Evolutionary conservation across 37 sponge, comb jelly and placozoan species (phyloP), one percentile per base, ranked within the genome.

Genomic region (Bolinopsis microptera): DNA sequence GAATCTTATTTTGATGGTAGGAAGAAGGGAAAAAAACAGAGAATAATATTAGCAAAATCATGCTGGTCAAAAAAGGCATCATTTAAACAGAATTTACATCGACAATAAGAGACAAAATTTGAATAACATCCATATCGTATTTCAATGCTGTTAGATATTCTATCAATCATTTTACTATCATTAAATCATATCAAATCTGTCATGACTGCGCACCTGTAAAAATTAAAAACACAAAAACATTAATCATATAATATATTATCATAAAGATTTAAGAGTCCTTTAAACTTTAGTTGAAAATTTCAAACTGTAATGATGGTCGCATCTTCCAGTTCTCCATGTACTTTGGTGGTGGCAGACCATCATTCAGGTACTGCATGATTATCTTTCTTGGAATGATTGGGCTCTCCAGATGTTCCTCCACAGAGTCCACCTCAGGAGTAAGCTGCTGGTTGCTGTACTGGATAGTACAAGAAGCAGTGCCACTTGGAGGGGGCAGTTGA

Each of bases 251-350:
- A 48, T 48, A 48, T 48, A 48, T 48, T 13, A 18, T 48, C 61
- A 48, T 48, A 48, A 48, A 48, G 61, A 48, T 48, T 48, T 48
- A 48, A 48, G 13, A 18, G 13, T 13, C 13, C 61, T 48, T n/a
- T 13, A 48, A 48, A 5, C 5, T 5, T 48, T 13, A 48, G 61
- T 28, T 77, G 33, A 1, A 77, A 13, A 77, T 32, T 77, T 77
- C 80, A 86, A 86, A 86, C 21, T 33, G 5, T 8, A 86, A 27
- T 25, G 61, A 26, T 24, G 90, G 90, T 40, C 90, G 8, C 90
- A 86, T 86, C 39, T 39, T 86, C 90, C 90, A 86, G 90, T 39
- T 41, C 28, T 41, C 36, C 32, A 86, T 40, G 90, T 41, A 33
- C 26, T 86, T 86, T 18, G 90, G 90, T n/a, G 90, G 90, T 5